Base-by-base conservation (phyloP, 2,797 vertebrate genomes). In the Rallus crepitans region DNA sequence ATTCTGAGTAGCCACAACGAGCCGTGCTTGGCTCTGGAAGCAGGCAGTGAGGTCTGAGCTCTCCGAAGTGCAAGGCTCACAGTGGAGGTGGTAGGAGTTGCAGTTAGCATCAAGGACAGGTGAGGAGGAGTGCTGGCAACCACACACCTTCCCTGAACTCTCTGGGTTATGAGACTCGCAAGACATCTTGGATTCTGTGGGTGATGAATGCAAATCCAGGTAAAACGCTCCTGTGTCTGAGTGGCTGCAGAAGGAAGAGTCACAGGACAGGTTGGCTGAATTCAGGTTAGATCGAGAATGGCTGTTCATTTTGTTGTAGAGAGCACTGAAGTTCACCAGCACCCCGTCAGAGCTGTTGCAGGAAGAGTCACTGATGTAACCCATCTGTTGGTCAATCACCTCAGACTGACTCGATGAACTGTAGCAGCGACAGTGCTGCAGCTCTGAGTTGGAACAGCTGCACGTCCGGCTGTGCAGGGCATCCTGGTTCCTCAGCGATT, bases 1-100 rank as follows among this genome's bases (percentile, higher is more conserved):
- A 98, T 99, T 99, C 96, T 99, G 99, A 25, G 99, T 99, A 98
- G 99, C 99, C 87, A 99, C 98, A 31, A 99, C 99, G 6, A 99
- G 98, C 50, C 99, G 98, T 2, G 99, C 99, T 94, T 99, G 98
- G 97, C 99, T 99, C 97, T 99, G 99, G 96, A 99, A 98, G 95
- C 99, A 99, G 27, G 99, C 98, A 5, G 98, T 98, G 31, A 99
- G 98, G 79, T 99, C 99, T 2, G 99, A 99, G 63, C 97, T 98
- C 85, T 96, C 97, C 0, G 96, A 96, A 3, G 98, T 91, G 73
- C 97, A 98, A 42, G 97, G 96, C 21, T 98, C 98, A 55, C 98
- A 98, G 93, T 98, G 98, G 25, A 98, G 98, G 87, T 97, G 98
- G 97, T 98, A 99, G 63, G 99, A 98, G 97, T 99, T 99, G 97